Base-by-base conservation (phyloP, 2,797 vertebrate genomes). In the Liasis olivaceus region DNA sequence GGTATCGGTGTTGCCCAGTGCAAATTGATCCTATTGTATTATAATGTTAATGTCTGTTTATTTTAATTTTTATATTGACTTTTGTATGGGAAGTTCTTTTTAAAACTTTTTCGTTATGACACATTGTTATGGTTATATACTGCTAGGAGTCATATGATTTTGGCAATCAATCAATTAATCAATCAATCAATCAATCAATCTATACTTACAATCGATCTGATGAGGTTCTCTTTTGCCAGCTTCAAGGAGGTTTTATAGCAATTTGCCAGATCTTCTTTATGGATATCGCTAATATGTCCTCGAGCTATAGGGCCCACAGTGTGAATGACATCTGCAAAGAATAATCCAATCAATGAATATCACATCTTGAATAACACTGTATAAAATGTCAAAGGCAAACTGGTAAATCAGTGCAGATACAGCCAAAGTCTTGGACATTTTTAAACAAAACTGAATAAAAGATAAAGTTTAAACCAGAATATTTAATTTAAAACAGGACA, bases 301-400 rank as follows among this genome's bases (percentile, higher is more conserved):
- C 99, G 98, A 95, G 99, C 99, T 85, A 99, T 98, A 0, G 99
- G 99, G 20, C 99, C 99, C 94, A 99, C 99, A 2, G 99, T 99
- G 94, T 99, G 99, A 97, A 99, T 99, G 97, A 99, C 99, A 98
- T 99, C 99, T 99, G 97, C 90, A 97, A 92, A 63, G 88, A 89
- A 93, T 24, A 36, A 92, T 3, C 9, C 20, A 87, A 66, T 51
- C 51, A 64, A 58, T 87, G 11, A 62, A 36, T 24, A 58, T 84
- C 8, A 64, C 12, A 84, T 91, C 26, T 85, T 87, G 24, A 88
- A 36, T 42, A 60, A 31, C 2, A 54, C 9, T 24, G 14, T 89
- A n/a, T n/a, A 85, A 86, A n/a, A 89, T 11, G 22, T 69, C 11
- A 85, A 31, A 92, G 28, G 64, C 20, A 89, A 24, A 12, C 28